These are phyloP conservation scores for Paraescarpia echinospica DNA, from an alignment of 1,140 invertebrate species.

Conservation along the genomic window DNA sequence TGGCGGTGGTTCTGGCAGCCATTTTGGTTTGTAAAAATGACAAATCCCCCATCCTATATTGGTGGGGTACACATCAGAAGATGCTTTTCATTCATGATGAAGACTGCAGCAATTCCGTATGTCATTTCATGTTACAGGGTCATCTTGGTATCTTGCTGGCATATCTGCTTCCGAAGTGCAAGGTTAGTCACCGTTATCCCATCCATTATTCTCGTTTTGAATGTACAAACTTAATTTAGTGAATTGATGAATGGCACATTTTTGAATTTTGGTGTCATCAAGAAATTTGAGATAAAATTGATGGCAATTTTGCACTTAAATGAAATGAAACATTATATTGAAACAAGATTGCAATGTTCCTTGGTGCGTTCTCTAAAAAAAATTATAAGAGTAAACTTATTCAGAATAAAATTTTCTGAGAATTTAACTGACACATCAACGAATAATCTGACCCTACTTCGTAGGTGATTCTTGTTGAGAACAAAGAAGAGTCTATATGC, in stretches of 20 bases:
- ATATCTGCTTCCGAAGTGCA: conserved; percentile 69
- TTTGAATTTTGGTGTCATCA: not conserved
- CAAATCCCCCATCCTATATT: too few relatives aligned
- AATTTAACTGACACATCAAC: not conserved
- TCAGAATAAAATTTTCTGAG: not conserved
- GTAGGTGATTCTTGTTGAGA: conserved; percentile 80
- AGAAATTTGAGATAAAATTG: not conserved
- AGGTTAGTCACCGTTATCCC: conserved; percentile 37
- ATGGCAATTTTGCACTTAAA: not conserved
- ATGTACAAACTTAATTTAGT: not conserved
- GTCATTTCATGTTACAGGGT: conserved; percentile 61
- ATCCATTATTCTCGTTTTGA: not conserved
- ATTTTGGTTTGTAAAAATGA: too few relatives aligned
- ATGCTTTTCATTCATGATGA: too few relatives aligned
- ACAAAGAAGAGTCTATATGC: conserved; percentile 84
- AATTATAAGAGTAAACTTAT: not conserved
- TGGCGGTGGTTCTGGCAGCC: too few relatives aligned
- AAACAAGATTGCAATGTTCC: not conserved
- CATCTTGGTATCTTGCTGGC: conserved; percentile 88
- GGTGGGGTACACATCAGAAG: conserved; percentile 65
- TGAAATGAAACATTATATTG: not conserved
- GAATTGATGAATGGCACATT: not conserved
- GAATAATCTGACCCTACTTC: not conserved
- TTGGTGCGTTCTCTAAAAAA: not conserved
- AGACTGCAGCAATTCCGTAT: too few relatives aligned